These are phyloP conservation scores for Nylanderia fulva DNA, from an alignment of 1,140 invertebrate species.

Conservation along the genomic window DNA sequence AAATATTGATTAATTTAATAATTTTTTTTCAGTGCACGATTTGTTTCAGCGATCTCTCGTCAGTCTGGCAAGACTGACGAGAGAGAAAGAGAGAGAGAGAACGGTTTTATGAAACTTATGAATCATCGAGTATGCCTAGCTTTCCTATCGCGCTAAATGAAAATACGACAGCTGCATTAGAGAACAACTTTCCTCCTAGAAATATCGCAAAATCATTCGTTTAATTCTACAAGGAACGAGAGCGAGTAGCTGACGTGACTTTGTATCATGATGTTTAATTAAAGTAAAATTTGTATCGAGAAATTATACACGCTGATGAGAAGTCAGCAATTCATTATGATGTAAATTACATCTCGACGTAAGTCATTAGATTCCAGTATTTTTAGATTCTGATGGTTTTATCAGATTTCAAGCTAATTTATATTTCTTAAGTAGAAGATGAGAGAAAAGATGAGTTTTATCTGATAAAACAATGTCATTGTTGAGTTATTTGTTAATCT, in stretches of 20 bases:
- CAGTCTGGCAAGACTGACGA: slow-evolving; percentile 3
- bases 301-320: not conserved
- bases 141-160: slow-evolving; percentile 16
- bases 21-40: no score
- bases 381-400: not conserved
- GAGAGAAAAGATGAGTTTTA: not conserved
- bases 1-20: no score
- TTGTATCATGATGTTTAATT: not conserved
- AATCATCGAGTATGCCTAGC: not conserved
- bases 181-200: slow-evolving; percentile 6
- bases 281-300: not conserved
- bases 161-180: not conserved
- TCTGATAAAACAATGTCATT: not conserved
- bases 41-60: slow-evolving; percentile 13
- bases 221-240: not conserved
- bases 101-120: slow-evolving; percentile 22
- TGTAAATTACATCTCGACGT: not conserved
- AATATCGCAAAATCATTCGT: not conserved
- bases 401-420: not conserved
- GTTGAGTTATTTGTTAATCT: slow-evolving; percentile 18
- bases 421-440: not conserved
- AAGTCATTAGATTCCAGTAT: not conserved
- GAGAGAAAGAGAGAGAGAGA: no score
- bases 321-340: not conserved
- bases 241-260: not conserved